Base-by-base conservation (phyloP, 2,113 vertebrate genomes). In the Leucosticte australis region DNA sequence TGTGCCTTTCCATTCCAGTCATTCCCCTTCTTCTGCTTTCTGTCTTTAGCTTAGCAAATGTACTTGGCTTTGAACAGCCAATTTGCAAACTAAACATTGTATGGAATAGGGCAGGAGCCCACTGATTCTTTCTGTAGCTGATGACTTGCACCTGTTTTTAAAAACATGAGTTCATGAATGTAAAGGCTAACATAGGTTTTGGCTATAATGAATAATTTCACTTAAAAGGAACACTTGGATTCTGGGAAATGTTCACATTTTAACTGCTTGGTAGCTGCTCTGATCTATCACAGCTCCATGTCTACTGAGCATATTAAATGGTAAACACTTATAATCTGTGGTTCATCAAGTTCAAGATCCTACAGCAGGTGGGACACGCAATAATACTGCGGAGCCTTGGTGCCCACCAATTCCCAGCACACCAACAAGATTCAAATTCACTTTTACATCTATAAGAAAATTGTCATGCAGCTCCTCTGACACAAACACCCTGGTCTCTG, bases 1-100 rank as follows among this genome's bases (percentile, higher is more conserved):
- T 1, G 18, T 47, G n/a, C 26, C 14, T 80, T 55, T 50, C 39
- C 16, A 52, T 31, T 73, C 55, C 0, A 0, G 21, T 30, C 49
- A 27, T 63, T 83, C 18, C 11, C 31, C 11, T 47, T 83, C 62
- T 91, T 77, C 62, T 60, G 35, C 24, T 41, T 62, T 87, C 44
- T 65, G 17, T 59, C 55, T 77, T 87, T 33, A 30, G 6, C 10
- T 56, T 74, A 59, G 33, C 14, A 63, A 70, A 71, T 13, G 5
- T 2, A 16, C 12, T 79, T 15, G 26, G 15, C 24, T 83, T 87
- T 64, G 44, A 76, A 68, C 33, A 63, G 39, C 15, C 26, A 15
- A 17, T 33, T 83, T 17, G 0, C 33, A 76, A 71, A 55, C 8
- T 60, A 37, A 68, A 44, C 16, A 2, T 35, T 16, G 11, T 39